Base-by-base conservation (phyloP, 2,888 invertebrate genomes). In the Danaus chrysippus region DNA sequence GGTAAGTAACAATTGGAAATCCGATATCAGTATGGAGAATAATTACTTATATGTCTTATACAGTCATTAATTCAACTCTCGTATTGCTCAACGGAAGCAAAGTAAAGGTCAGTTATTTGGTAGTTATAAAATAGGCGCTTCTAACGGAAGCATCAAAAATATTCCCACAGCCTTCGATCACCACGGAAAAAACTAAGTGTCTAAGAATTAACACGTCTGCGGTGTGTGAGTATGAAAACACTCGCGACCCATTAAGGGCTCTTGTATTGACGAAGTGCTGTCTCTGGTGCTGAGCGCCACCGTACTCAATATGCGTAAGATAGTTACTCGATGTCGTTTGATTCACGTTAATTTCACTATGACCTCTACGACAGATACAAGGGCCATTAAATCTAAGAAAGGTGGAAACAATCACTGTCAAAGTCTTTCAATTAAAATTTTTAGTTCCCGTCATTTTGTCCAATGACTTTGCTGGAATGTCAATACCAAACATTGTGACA, bases 111-210 rank as follows among this genome's bases (percentile, higher is more conserved):
- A 74, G 82, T 76, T 90, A 87, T 91, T 91, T 91, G 86, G 89
- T 88, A 82, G 89, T 89, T 88, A 90, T 74, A 73, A 80, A 87
- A 83, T 83, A 84, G 81, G 85, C 84, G 84, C 87, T 89, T 83
- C 83, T 87, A 85, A 88, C 83, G 86, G 86, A 89, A 83, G 85
- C 88, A 86, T 83, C 87, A 79, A 81, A 86, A 87, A 79, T 76
- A 80, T 91, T 91, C 91, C 91, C 91, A 91, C 91, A 90, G 89
- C 88, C 89, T 84, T 87, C 90, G 86, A 88, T 87, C 86, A 84
- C 83, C 75, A 80, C 83, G 77, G 84, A 87, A 85, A 89, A 89
- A 86, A 83, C 83, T 82, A 83, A 86, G 83, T 88, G 83, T 88
- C 90, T 89, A 89, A 82, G 88, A 91, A 91, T 91, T 91, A 91